These are phyloP conservation scores for Coelopa frigida DNA, from an alignment of 1,140 invertebrate species.

Conservation along the genomic window DNA sequence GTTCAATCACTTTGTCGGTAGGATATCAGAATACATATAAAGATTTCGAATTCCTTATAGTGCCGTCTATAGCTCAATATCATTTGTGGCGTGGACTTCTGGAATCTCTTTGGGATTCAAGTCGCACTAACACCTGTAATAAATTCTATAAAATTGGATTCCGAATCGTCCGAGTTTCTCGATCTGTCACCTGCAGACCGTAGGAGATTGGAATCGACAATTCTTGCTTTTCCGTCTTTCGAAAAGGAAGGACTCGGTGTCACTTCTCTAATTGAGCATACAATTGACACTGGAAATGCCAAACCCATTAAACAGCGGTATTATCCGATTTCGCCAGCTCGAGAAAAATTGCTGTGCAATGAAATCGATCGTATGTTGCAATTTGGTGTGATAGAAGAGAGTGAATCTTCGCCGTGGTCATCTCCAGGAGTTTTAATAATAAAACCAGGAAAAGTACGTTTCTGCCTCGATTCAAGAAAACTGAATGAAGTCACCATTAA, in stretches of 20 bases:
- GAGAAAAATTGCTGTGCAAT: conserved; percentile 13
- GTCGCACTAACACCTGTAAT: too few species aligned
- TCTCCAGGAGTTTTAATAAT: conserved; percentile 24
- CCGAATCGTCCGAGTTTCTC: too few species aligned
- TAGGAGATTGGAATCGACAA: too few species aligned
- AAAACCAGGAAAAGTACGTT: conserved; percentile 19
- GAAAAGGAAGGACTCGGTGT: conserved; percentile 22
- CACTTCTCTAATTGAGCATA: conserved; percentile 21
- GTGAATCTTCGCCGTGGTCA: conserved; percentile 22
- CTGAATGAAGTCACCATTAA: conserved; percentile 26
- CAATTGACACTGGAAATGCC: conserved; percentile 22
- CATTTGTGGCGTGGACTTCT: too few species aligned
- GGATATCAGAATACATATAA: too few species aligned
- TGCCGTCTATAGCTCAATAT: too few species aligned
- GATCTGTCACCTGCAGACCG: too few species aligned
- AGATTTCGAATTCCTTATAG: too few species aligned
- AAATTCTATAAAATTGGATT: too few species aligned
- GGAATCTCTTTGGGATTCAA: too few species aligned
- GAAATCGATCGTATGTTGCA: conserved; percentile 25
- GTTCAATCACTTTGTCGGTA: too few species aligned
- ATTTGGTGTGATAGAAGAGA: conserved; percentile 21
- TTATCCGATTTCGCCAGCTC: conserved; percentile 22
- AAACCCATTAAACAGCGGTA: conserved; percentile 23
- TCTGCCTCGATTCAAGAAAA: conserved; percentile 31
- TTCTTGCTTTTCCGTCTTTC: conserved; percentile 13